A percentile compares a stretch with the other conserved stretches of the same genome.
Conservation (phyloP, 2,797 vertebrate species). For the Dermochelys coriacea region DNA sequence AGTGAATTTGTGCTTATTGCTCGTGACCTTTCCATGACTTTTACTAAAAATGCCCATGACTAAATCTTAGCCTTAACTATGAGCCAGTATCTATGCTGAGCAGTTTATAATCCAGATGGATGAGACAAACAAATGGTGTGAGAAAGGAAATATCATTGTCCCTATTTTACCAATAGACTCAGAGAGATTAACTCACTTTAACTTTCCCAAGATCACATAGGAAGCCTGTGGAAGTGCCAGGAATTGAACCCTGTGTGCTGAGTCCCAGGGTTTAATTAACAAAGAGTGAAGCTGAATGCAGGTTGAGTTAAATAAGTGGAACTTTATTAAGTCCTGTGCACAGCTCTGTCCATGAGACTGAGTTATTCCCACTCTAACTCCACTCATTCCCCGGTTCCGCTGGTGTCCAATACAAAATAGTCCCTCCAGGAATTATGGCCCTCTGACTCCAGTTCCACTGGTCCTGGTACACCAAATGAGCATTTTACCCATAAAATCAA, state of each 20-base stretch:
- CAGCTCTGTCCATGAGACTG: no score
- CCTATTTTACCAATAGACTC: background rate
- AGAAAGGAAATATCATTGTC: background rate
- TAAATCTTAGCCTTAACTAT: no score
- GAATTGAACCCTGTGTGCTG: background rate
- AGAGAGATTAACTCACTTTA: background rate
- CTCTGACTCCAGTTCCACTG: background rate
- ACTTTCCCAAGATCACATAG: background rate
- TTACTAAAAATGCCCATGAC: no score
- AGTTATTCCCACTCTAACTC: background rate
- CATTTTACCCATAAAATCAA: background rate
- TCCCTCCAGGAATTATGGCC: background rate
- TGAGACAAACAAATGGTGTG: background rate
- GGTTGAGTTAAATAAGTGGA: background rate
- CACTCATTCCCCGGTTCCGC: background rate
- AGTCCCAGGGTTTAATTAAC: background rate
- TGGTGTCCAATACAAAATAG: background rate
- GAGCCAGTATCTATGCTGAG: background rate
- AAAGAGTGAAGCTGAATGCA: background rate
- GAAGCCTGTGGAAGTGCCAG: conserved; percentile 2
- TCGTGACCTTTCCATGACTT: no score
- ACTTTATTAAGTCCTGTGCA: background rate
- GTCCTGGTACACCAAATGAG: no score
- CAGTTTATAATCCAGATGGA: background rate
- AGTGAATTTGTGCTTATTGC: no score